phyloP scores from a whole-genome alignment of 2,797 vertebrate species.

The Prunella strophiata region DNA sequence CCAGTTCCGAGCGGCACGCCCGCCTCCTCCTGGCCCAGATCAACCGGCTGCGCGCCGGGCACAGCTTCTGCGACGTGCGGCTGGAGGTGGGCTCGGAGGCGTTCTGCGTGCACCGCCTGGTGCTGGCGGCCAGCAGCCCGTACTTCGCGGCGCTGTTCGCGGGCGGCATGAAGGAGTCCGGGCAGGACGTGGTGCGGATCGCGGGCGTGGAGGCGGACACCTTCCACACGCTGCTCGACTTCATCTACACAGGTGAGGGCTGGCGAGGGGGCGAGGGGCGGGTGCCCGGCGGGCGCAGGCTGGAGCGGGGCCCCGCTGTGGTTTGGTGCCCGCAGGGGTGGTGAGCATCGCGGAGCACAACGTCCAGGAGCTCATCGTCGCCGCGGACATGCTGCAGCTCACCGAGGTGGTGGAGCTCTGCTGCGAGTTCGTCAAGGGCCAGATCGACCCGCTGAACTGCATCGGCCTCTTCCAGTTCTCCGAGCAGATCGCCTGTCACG shows the following conservation, averaged over 20 bases:
- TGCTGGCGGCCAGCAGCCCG: slow-evolving; percentile 93
- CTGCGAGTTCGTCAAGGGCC: slow-evolving; percentile 92
- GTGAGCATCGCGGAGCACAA: slow-evolving; percentile 89
- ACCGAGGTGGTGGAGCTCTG: slow-evolving; percentile 92
- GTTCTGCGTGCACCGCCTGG: slow-evolving; percentile 90
- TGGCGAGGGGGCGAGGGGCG: background rate
- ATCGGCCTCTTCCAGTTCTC: slow-evolving; percentile 96
- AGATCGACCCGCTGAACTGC: slow-evolving; percentile 93
- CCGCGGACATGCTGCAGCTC: slow-evolving; percentile 97
- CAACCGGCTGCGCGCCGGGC: slow-evolving; percentile 88
- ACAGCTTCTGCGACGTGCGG: slow-evolving; percentile 92
- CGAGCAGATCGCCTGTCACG: slow-evolving; percentile 92
- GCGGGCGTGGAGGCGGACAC: slow-evolving; percentile 87
- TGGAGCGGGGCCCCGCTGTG: background rate
- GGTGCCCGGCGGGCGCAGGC: background rate
- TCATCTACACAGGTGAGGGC: slow-evolving; percentile 88
- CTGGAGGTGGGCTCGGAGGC: slow-evolving; percentile 84
- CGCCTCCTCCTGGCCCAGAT: slow-evolving; percentile 90
- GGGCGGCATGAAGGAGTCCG: slow-evolving; percentile 90
- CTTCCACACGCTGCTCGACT: slow-evolving; percentile 91
- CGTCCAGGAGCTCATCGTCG: slow-evolving; percentile 94
- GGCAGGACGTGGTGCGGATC: slow-evolving; percentile 89
- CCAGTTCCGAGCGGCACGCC: slow-evolving; percentile 86
- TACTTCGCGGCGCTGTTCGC: slow-evolving; percentile 94
- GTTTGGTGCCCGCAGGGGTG: slow-evolving; percentile 76